These are phyloP conservation scores for Conus betulinus DNA, from an alignment of 1,140 invertebrate species.

Conservation along the genomic window DNA sequence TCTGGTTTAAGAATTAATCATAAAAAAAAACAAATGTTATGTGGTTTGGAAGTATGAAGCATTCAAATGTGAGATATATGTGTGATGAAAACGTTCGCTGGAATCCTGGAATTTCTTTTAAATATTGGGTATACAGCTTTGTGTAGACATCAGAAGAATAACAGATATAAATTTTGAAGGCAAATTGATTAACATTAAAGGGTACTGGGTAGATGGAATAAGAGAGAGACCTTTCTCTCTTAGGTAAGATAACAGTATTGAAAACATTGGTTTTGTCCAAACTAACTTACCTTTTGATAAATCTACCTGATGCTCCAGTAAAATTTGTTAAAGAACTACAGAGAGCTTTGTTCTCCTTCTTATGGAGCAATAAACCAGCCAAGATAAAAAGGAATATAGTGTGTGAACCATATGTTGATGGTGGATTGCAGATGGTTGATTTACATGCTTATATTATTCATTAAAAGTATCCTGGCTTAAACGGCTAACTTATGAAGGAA, in stretches of 20 bases:
- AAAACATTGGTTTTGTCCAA: background rate
- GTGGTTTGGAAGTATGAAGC: background rate
- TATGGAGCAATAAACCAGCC: background rate
- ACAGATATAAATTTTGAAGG: background rate
- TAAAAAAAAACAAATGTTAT: background rate
- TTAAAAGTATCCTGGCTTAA: too few relatives aligned
- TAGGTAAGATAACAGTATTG: background rate
- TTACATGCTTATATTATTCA: background rate
- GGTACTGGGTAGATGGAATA: background rate
- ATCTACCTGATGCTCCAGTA: background rate
- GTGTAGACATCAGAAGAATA: background rate
- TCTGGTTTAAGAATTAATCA: background rate
- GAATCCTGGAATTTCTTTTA: background rate
- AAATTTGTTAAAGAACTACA: background rate
- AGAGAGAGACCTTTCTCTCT: background rate
- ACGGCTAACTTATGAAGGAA: too few relatives aligned
- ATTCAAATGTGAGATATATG: background rate
- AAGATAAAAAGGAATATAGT: background rate
- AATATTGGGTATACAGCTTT: background rate
- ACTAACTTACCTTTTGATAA: background rate
- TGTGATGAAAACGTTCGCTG: background rate
- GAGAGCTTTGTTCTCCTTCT: background rate
- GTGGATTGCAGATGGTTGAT: background rate
- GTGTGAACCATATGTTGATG: background rate
- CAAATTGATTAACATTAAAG: background rate